These are phyloP conservation scores for Hoplostethus mediterraneus DNA, from an alignment of 2,797 vertebrate species.

Conservation along the genomic window DNA sequence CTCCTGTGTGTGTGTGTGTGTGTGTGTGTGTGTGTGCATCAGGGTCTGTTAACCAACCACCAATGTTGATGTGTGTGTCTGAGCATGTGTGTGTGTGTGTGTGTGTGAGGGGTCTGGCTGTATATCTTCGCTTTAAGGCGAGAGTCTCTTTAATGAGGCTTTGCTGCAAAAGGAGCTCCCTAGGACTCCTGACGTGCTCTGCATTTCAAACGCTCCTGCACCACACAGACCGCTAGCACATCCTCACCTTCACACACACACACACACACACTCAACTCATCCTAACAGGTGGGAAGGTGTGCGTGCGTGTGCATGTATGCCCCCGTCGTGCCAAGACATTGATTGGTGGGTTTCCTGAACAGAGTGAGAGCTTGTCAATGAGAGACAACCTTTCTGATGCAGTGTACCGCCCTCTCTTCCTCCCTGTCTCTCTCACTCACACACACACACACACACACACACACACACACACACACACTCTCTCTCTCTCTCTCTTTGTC, in stretches of 20 bases:
- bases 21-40: conserved; percentile 19
- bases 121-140: conserved; percentile 83
- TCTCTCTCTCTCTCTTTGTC: conserved; percentile 11
- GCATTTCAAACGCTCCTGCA: conserved; percentile 79
- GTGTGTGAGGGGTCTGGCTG: conserved; percentile 74
- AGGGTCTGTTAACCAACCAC: conserved; percentile 33
- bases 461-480: no score
- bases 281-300: conserved; percentile 13
- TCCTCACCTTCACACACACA: conserved; percentile 29
- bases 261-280: conserved; percentile 10
- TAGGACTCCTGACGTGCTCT: conserved; percentile 76
- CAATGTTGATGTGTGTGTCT: conserved; percentile 23
- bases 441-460: background rate
- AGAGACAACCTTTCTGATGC: conserved; percentile 66
- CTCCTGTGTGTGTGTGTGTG: conserved; percentile 29
- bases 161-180: conserved; percentile 80
- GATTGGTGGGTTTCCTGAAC: conserved; percentile 69
- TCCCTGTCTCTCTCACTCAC: conserved; percentile 27
- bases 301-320: conserved; percentile 27
- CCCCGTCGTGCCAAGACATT: conserved; percentile 41
- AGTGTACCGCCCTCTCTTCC: conserved; percentile 41
- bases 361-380: conserved; percentile 70
- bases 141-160: conserved; percentile 86
- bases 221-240: conserved; percentile 25
- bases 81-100: conserved; percentile 30